Evolutionary conservation across 2,888 invertebrate species (phyloP).

Genomic region (Synergus laeviventris): DNA sequence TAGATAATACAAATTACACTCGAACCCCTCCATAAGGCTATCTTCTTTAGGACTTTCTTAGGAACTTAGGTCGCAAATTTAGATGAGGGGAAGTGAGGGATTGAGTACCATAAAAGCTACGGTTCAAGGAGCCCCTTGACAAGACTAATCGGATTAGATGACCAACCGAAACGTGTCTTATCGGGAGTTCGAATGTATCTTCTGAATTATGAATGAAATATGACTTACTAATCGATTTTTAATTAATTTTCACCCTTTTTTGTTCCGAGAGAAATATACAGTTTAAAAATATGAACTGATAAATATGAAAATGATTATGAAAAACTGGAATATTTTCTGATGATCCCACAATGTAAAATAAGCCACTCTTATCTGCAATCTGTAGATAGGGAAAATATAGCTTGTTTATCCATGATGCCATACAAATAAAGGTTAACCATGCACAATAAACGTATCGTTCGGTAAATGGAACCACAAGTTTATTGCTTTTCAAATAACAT

Average conservation of each 20-base stretch:
- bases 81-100: too few species aligned
- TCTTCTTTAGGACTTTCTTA: too few species aligned
- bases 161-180: too few species aligned
- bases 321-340: neutral
- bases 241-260: neutral
- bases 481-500: conserved; percentile 15
- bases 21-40: too few species aligned
- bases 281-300: neutral
- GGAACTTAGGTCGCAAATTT: too few species aligned
- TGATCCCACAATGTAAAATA: conserved; percentile 7
- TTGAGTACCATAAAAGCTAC: too few species aligned
- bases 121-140: too few species aligned
- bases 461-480: conserved; percentile 1
- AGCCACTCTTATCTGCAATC: neutral
- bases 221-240: neutral
- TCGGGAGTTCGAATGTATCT: too few species aligned
- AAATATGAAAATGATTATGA: neutral
- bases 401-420: neutral
- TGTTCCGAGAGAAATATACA: neutral
- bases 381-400: neutral
- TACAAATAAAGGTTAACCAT: neutral
- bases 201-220: too few species aligned
- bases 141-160: too few species aligned
- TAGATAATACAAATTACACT: conserved; percentile 14
- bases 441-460: neutral